Conservation (phyloP, 2,888 invertebrate genomes). For the Eupsilia transversa region DNA sequence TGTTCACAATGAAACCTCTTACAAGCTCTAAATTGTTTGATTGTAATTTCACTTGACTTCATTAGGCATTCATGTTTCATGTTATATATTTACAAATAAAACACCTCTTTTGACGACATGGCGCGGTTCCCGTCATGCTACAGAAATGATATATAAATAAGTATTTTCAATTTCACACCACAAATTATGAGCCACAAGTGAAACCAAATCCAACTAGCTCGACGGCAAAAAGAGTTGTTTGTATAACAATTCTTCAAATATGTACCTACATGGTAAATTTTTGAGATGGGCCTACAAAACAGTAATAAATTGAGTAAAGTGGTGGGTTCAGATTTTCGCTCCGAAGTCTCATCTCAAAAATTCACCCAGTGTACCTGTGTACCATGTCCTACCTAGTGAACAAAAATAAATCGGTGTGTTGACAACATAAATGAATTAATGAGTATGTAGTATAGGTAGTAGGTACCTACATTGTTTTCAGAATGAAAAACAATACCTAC, state of each 20-base stretch:
- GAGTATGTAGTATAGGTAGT: background rate
- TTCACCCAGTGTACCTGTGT: background rate
- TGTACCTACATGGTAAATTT: too few species aligned
- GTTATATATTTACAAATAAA: background rate
- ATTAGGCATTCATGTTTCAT: background rate
- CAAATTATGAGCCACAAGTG: background rate
- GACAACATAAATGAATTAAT: conserved; percentile 10
- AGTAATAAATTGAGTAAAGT: background rate
- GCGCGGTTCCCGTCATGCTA: background rate
- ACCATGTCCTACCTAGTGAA: background rate
- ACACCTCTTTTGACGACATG: background rate
- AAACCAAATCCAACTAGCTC: background rate
- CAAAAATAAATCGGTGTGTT: background rate
- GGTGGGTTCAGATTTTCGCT: background rate
- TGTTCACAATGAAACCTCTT: conserved; percentile 31
- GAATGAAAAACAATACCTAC: conserved; percentile 30
- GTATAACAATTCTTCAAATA: background rate
- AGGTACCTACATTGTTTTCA: conserved; percentile 19
- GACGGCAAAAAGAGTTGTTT: background rate
- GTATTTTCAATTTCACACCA: conserved; percentile 1
- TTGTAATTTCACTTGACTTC: conserved; percentile 21
- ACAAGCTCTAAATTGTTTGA: conserved; percentile 26
- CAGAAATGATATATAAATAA: background rate
- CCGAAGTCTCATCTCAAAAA: background rate
- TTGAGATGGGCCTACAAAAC: background rate